A percentile compares a stretch with the other conserved stretches of the same genome.
Conservation (phyloP, 1,140 invertebrate species). For the Orchestia grillus region DNA sequence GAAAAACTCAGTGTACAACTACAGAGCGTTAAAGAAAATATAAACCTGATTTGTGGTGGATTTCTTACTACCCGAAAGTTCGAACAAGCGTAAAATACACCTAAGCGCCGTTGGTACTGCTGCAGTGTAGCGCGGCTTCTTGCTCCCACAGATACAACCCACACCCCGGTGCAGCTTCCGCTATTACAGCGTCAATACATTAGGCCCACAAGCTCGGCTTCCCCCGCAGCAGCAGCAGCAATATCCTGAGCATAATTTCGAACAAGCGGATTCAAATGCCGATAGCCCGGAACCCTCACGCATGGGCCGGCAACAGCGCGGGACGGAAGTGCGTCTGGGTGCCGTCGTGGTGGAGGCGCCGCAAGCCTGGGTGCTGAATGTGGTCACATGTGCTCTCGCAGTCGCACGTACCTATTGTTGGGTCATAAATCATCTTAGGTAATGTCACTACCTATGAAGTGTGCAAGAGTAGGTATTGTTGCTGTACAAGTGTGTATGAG, state of each 20-base stretch:
- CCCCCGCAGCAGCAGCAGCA: background rate
- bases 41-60: background rate
- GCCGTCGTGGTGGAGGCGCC: background rate
- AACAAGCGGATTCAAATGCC: slow-evolving; percentile 2
- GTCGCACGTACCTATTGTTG: no score
- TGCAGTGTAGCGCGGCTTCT: background rate
- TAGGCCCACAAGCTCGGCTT: background rate
- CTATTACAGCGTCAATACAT: background rate
- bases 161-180: background rate
- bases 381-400: background rate
- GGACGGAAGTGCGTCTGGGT: background rate
- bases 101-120: background rate
- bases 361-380: background rate
- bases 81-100: background rate
- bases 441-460: background rate
- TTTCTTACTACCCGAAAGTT: background rate
- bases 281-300: slow-evolving; percentile 3
- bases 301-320: background rate
- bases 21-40: no score
- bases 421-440: background rate
- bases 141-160: background rate
- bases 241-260: background rate
- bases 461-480: background rate
- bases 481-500: background rate
- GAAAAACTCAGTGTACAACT: background rate